A percentile compares a stretch with the other conserved stretches of the same genome.
These are phyloP conservation scores for Eira barbara DNA, from an alignment of 2,113 vertebrate species.

Conservation along the genomic window DNA sequence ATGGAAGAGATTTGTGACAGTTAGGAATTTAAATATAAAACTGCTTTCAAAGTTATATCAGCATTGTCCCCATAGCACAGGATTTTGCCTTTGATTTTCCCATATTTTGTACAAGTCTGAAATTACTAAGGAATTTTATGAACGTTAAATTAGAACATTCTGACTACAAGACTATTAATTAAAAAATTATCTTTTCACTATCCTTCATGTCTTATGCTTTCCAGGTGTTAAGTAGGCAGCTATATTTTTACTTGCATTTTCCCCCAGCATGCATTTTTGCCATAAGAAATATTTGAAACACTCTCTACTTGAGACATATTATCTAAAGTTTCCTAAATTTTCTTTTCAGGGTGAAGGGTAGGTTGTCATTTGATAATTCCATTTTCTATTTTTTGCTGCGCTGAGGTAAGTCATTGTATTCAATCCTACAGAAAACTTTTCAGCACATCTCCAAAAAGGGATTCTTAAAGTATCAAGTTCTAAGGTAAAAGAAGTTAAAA, in stretches of 20 bases:
- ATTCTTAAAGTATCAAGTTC: conserved; percentile 2
- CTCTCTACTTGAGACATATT: not conserved
- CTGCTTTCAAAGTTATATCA: not conserved
- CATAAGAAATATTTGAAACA: not conserved
- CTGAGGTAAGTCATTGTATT: not conserved
- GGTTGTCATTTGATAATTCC: not conserved
- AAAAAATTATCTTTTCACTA: conserved; percentile 8
- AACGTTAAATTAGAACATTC: not conserved
- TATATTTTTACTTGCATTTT: not conserved
- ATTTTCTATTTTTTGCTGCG: not conserved
- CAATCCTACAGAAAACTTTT: conserved; percentile 3
- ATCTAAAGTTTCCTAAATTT: not conserved
- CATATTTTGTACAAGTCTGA: not conserved
- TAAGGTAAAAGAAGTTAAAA: conserved; percentile 48
- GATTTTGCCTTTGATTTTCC: not conserved
- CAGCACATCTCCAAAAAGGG: not conserved
- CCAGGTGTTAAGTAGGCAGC: not conserved
- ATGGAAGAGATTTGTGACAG: not conserved
- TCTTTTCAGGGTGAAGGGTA: not conserved
- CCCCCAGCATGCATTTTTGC: not conserved
- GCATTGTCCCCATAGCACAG: not conserved
- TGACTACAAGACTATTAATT: not conserved
- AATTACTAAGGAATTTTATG: not conserved
- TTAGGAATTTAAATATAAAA: conserved; percentile 8
- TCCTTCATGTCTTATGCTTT: not conserved